phyloP scores from a whole-genome alignment of 2,888 invertebrate genomes.

The Ormyrus pomaceus region DNA sequence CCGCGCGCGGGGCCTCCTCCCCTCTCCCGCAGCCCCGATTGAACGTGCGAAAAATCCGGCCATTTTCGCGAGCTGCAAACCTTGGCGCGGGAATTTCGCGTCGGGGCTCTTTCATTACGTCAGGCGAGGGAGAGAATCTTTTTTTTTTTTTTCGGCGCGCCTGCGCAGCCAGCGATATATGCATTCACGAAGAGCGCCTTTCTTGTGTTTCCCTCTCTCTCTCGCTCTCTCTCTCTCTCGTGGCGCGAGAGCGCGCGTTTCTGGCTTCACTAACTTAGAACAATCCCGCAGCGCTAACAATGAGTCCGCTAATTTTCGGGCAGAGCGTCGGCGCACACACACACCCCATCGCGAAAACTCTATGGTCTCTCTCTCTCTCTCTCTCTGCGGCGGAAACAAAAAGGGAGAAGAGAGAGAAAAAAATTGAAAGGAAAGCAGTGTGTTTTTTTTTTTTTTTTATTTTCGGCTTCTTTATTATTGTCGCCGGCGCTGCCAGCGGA shows the following conservation, averaged over 20 bases:
- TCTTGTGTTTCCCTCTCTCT: neutral
- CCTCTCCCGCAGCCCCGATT: conserved; percentile 47
- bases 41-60: conserved; percentile 1
- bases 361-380: conserved; percentile 8
- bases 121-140: neutral
- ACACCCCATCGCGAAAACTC: conserved; percentile 12
- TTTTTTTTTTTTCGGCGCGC: conserved; percentile 4
- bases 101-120: neutral
- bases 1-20: conserved; percentile 45
- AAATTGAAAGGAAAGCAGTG: conserved; percentile 1
- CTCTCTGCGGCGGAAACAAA: neutral
- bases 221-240: conserved; percentile 38
- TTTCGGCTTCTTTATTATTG: conserved; percentile 42
- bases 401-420: neutral
- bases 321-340: neutral
- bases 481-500: conserved; percentile 21
- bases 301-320: conserved; percentile 47
- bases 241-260: conserved; percentile 29
- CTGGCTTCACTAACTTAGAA: conserved; percentile 63
- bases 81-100: neutral
- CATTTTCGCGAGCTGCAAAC: neutral
- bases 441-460: conserved; percentile 33
- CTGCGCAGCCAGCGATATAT: conserved; percentile 3
- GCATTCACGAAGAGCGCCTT: conserved; percentile 10
- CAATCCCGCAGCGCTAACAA: conserved; percentile 60